Conservation (phyloP, 2,888 invertebrate species). For the Eristalis arbustorum region DNA sequence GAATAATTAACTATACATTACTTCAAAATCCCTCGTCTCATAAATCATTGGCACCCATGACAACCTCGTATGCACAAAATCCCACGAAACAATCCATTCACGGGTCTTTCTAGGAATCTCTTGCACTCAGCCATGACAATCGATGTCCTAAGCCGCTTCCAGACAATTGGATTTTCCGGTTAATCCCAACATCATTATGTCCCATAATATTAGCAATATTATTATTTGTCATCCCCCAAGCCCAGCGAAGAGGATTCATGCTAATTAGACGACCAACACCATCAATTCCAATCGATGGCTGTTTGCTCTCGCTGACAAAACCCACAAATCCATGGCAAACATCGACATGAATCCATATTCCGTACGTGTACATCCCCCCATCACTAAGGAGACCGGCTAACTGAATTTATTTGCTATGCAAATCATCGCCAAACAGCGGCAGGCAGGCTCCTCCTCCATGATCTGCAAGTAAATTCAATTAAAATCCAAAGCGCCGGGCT, state of each 20-base stretch:
- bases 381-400: not conserved
- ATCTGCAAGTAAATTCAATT: constrained; percentile 34
- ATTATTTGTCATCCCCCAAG: too few relatives aligned
- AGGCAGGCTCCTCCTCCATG: not conserved
- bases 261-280: not conserved
- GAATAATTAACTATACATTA: too few relatives aligned
- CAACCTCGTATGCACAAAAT: too few relatives aligned
- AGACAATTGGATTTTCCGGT: too few relatives aligned
- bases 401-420: not conserved
- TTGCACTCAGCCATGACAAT: too few relatives aligned
- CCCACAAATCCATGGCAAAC: not conserved
- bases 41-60: too few relatives aligned
- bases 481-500: constrained; percentile 9
- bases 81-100: too few relatives aligned
- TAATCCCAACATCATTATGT: too few relatives aligned
- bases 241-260: not conserved
- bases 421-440: not conserved
- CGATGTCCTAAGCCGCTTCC: too few relatives aligned
- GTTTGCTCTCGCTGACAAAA: not conserved
- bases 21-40: too few relatives aligned
- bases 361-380: not conserved
- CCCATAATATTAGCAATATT: too few relatives aligned
- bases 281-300: not conserved
- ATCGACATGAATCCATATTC: not conserved
- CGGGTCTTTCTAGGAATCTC: too few relatives aligned